Evolutionary conservation across 2,888 invertebrate genomes (phyloP).

Genomic region (Campoletis raptor): DNA sequence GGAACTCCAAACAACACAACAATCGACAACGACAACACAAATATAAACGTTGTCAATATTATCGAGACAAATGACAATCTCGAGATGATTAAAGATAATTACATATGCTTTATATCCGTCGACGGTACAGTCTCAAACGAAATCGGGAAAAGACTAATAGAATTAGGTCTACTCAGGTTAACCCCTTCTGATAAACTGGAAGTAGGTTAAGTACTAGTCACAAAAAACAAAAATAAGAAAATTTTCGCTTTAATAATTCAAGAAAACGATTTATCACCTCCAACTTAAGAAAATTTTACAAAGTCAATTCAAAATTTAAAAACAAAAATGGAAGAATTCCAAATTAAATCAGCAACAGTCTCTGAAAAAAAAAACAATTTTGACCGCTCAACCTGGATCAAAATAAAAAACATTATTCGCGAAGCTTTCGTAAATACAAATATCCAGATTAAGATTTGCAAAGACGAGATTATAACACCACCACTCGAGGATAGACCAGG

Average conservation of each 20-base stretch:
- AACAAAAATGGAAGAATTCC: neutral
- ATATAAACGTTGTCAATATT: too few relatives aligned
- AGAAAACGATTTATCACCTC: slow-evolving; percentile 4
- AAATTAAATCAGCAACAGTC: slow-evolving; percentile 29
- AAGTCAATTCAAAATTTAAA: slow-evolving; percentile 33
- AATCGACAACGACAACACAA: too few relatives aligned
- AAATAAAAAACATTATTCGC: neutral
- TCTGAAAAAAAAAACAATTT: slow-evolving; percentile 51
- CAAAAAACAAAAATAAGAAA: slow-evolving; percentile 17
- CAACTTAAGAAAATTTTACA: slow-evolving; percentile 6
- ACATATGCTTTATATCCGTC: slow-evolving; percentile 41
- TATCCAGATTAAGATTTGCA: neutral
- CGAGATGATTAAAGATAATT: too few relatives aligned
- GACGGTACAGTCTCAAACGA: slow-evolving; percentile 15
- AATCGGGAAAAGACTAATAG: slow-evolving; percentile 32
- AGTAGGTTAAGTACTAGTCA: slow-evolving; percentile 33
- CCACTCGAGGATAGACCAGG: neutral
- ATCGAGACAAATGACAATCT: too few relatives aligned
- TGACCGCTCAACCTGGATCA: neutral
- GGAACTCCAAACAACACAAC: too few relatives aligned
- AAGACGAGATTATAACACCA: neutral
- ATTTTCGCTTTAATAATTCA: slow-evolving; percentile 14
- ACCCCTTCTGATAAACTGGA: neutral
- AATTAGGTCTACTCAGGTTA: slow-evolving; percentile 32
- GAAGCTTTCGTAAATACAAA: neutral